A percentile compares a stretch with the other conserved stretches of the same genome.
phyloP scores from a whole-genome alignment of 1,140 invertebrate species.

The Temnothorax nylanderi region DNA sequence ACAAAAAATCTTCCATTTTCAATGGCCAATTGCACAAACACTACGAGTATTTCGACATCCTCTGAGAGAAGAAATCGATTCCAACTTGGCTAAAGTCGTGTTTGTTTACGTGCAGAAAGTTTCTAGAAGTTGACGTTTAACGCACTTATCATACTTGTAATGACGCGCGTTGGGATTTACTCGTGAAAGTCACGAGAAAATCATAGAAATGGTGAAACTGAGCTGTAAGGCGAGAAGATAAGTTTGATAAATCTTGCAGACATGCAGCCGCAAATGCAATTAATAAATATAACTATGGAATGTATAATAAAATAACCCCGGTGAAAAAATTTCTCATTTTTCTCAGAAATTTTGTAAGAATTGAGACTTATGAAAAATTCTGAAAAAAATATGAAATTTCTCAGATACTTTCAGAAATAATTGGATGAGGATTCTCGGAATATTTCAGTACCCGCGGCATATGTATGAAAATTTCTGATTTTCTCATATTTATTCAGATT shows the following conservation, averaged over 20 bases:
- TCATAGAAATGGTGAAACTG: neutral
- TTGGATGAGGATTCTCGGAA: too few relatives aligned
- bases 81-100: neutral
- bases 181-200: neutral
- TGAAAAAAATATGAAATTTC: too few relatives aligned
- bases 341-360: too few relatives aligned
- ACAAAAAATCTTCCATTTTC: neutral
- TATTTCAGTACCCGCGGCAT: too few relatives aligned
- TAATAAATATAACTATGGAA: neutral
- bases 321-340: too few relatives aligned
- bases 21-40: neutral
- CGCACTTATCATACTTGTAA: neutral
- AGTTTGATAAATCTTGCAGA: neutral
- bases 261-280: neutral
- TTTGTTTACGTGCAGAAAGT: neutral
- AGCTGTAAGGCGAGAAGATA: neutral
- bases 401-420: too few relatives aligned
- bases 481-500: too few relatives aligned
- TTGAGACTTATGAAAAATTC: too few relatives aligned
- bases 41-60: neutral
- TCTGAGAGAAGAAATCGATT: neutral
- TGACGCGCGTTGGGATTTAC: neutral
- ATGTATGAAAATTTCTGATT: too few relatives aligned
- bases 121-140: neutral
- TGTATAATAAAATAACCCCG: neutral